A percentile compares a stretch with the other conserved stretches of the same genome.
Conservation (phyloP, 2,888 invertebrate genomes). For the Thymelicus sylvestris region DNA sequence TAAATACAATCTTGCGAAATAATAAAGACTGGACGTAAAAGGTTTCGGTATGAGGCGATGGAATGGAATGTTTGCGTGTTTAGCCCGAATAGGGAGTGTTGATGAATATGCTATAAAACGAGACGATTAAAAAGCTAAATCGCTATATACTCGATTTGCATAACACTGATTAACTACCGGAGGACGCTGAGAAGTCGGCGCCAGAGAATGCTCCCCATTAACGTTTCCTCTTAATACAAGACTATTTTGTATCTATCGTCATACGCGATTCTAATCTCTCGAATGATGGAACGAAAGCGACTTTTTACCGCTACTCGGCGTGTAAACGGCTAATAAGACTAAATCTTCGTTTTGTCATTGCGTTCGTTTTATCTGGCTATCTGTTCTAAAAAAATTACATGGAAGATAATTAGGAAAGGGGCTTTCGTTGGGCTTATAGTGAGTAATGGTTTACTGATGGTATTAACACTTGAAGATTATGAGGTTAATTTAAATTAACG, state of each 20-base stretch:
- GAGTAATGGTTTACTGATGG: neutral
- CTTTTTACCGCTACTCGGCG: slow-evolving; percentile 68
- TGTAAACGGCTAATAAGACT: slow-evolving; percentile 63
- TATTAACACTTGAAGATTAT: neutral
- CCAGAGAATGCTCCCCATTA: slow-evolving; percentile 68
- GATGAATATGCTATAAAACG: slow-evolving; percentile 64
- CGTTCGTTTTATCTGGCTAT: slow-evolving; percentile 29
- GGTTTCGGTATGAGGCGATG: slow-evolving; percentile 54
- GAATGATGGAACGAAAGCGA: slow-evolving; percentile 59
- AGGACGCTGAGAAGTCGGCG: slow-evolving; percentile 58
- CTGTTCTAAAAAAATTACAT: slow-evolving; percentile 49
- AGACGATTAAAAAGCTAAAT: slow-evolving; percentile 67
- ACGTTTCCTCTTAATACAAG: slow-evolving; percentile 66
- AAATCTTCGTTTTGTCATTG: slow-evolving; percentile 36
- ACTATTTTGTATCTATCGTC: slow-evolving; percentile 61
- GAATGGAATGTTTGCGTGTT: slow-evolving; percentile 62
- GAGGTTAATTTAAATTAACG: too few species aligned
- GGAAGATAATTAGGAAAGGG: slow-evolving; percentile 48
- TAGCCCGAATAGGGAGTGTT: slow-evolving; percentile 60
- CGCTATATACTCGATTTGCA: slow-evolving; percentile 72
- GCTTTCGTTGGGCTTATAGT: slow-evolving; percentile 16
- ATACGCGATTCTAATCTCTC: slow-evolving; percentile 62
- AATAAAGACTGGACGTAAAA: slow-evolving; percentile 58
- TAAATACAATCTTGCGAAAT: slow-evolving; percentile 54
- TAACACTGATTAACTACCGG: slow-evolving; percentile 68